phyloP scores from a whole-genome alignment of 2,797 vertebrate species.

The Lindbergichthys nudifrons region DNA sequence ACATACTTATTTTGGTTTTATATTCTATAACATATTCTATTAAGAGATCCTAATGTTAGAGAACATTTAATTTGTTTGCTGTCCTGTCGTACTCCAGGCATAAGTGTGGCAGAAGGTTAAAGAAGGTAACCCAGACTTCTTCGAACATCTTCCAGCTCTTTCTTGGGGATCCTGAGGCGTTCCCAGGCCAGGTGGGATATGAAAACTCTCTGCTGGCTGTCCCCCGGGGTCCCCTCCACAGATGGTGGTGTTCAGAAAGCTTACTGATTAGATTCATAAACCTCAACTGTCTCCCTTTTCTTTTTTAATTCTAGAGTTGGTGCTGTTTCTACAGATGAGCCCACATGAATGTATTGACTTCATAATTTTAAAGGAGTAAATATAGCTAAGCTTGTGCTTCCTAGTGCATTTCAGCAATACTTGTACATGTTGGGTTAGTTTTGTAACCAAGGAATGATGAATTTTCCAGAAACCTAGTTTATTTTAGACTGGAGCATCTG shows the following conservation, averaged over 20 bases:
- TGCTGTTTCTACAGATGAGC: neutral
- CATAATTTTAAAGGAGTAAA: conserved; percentile 1
- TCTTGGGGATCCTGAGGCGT: neutral
- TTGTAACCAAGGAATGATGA: conserved; percentile 24
- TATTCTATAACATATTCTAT: neutral
- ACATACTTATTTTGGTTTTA: neutral
- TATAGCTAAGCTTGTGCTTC: neutral
- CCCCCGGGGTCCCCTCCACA: neutral
- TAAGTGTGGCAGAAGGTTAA: neutral
- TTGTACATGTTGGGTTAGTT: neutral
- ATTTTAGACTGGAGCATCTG: conserved; percentile 11
- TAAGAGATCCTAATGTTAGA: neutral
- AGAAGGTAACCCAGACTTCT: conserved; percentile 2
- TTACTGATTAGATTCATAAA: neutral
- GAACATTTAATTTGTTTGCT: neutral
- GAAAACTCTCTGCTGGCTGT: neutral
- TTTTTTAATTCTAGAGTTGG: neutral
- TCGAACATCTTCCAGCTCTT: neutral
- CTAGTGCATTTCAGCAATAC: neutral
- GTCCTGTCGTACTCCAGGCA: neutral
- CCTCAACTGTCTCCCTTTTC: neutral
- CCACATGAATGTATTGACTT: neutral
- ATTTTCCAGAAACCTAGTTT: conserved; percentile 9
- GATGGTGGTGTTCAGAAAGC: neutral
- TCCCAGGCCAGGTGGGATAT: neutral